Conservation (phyloP, 2,113 vertebrate genomes). For the Rhabdomys dilectus region DNA sequence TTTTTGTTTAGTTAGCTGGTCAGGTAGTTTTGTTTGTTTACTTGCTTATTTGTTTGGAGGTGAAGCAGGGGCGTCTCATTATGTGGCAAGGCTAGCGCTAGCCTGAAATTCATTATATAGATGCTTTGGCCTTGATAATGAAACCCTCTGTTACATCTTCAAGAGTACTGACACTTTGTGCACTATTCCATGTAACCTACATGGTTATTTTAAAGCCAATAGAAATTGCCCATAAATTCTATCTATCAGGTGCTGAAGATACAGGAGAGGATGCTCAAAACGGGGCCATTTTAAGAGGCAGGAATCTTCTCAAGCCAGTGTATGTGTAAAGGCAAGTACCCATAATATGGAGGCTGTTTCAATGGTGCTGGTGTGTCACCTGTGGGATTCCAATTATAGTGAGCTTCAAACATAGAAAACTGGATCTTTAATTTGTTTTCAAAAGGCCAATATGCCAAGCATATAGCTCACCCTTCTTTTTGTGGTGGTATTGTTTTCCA, state of each 20-base stretch:
- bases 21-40: background rate
- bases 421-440: background rate
- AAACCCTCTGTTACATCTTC: background rate
- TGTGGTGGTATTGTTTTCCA: too few species aligned
- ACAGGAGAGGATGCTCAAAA: background rate
- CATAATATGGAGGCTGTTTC: background rate
- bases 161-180: too few species aligned
- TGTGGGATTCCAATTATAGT: background rate
- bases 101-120: background rate
- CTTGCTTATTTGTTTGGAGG: background rate
- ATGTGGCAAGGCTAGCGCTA: background rate
- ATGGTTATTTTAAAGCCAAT: background rate
- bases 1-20: background rate
- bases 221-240: background rate
- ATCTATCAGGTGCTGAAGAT: background rate
- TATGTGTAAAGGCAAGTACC: background rate
- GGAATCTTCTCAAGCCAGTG: background rate
- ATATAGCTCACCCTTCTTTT: background rate
- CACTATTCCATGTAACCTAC: background rate
- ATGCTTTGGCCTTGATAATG: background rate
- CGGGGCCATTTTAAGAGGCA: background rate
- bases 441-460: background rate
- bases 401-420: background rate
- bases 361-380: background rate
- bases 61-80: background rate